Evolutionary conservation across 2,888 invertebrate genomes (phyloP).

Genomic region (Pachymerium ferrugineum): DNA sequence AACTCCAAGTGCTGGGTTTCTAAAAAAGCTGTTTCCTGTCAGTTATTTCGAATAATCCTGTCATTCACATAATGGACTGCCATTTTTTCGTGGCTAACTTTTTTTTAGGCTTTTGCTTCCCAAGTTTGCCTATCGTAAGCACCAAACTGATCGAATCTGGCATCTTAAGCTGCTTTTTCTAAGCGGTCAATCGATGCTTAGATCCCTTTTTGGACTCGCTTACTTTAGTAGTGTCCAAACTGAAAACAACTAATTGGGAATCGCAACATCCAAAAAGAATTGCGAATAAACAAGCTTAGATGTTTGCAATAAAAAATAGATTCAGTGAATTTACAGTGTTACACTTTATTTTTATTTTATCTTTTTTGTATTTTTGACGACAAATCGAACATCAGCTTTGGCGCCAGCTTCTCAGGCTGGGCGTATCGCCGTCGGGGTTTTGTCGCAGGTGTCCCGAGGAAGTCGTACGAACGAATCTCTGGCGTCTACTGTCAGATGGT

Average conservation of each 20-base stretch:
- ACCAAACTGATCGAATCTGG: conserved; percentile 6
- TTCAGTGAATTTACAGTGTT: too few species aligned
- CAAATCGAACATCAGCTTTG: not conserved
- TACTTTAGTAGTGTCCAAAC: not conserved
- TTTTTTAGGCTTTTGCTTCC: not conserved
- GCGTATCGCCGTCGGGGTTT: not conserved
- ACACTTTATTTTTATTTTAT: too few species aligned
- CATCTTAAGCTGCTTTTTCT: conserved; percentile 17
- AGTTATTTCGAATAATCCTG: not conserved
- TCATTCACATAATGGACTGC: conserved; percentile 15
- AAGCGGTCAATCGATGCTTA: conserved; percentile 5
- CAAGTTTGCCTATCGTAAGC: not conserved
- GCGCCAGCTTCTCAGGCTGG: too few species aligned
- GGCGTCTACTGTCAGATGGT: conserved; percentile 19
- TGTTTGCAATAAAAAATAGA: not conserved
- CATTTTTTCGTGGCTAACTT: not conserved
- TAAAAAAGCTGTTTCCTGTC: conserved; percentile 5
- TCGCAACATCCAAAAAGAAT: not conserved
- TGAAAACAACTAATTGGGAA: not conserved
- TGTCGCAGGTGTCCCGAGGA: conserved; percentile 14
- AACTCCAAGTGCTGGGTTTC: not conserved
- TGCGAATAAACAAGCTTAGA: not conserved
- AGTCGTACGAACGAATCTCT: not conserved
- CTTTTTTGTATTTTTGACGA: too few species aligned
- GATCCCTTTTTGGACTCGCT: not conserved